Conservation (phyloP, 37 sponge, comb jelly and placozoan genomes). For the Beroe forskalii region DNA sequence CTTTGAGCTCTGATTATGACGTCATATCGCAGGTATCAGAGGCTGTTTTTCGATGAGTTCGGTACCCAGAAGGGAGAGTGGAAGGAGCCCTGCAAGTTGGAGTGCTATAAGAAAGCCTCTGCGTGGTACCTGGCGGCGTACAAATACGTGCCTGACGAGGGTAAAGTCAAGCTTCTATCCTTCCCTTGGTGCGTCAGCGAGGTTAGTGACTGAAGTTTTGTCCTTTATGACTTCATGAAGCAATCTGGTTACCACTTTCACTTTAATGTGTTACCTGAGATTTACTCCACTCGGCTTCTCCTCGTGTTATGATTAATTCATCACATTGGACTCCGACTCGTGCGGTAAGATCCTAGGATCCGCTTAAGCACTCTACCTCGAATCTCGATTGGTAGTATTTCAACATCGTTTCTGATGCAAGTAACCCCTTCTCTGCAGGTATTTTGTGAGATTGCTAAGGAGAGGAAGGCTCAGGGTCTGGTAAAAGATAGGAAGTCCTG, state of each 20-base stretch:
- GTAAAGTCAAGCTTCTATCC: not conserved
- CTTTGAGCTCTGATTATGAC: too few species aligned
- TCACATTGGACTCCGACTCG: too few species aligned
- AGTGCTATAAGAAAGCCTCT: slow-evolving; percentile 2
- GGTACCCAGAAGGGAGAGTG: slow-evolving; percentile 42
- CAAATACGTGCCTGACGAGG: not conserved
- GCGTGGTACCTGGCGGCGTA: slow-evolving; percentile 41
- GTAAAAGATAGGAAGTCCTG: not conserved
- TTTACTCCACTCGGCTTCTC: too few species aligned
- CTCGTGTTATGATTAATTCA: too few species aligned
- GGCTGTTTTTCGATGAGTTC: slow-evolving; percentile 8
- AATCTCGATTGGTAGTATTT: too few species aligned
- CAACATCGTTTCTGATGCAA: too few species aligned
- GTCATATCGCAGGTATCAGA: not conserved
- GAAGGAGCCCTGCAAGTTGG: not conserved
- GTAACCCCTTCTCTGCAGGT: not conserved
- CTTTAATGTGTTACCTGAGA: too few species aligned
- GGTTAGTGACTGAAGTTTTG: too few species aligned
- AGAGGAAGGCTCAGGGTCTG: not conserved
- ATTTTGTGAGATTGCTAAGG: not conserved
- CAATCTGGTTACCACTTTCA: too few species aligned
- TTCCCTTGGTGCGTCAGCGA: slow-evolving; percentile 45
- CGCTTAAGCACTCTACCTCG: too few species aligned
- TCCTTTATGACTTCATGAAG: too few species aligned
- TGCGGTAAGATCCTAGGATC: too few species aligned